Percentiles rank a stretch among this genome's conserved stretches.
Conservation (phyloP, 2,888 invertebrate genomes). For the Volucella zonaria region DNA sequence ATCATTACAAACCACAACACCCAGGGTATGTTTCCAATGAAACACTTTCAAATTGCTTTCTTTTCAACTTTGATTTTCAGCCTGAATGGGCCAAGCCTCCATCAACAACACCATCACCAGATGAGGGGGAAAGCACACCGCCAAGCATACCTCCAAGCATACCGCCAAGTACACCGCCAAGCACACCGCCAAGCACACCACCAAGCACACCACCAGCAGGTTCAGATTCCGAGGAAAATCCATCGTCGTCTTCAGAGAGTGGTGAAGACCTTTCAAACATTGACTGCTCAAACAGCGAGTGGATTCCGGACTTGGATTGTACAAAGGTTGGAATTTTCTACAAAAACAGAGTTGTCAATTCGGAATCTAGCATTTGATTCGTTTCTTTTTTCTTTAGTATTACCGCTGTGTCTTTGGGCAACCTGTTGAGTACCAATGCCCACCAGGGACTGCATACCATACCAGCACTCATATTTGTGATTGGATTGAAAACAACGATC, state of each 20-base stretch:
- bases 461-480: conserved; percentile 88
- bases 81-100: conserved; percentile 93
- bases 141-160: too few species aligned
- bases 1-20: conserved; percentile 58
- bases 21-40: conserved; percentile 42
- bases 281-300: conserved; percentile 84
- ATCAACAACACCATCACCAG: conserved; percentile 85
- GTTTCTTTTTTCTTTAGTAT: conserved; percentile 85
- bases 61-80: conserved; percentile 81
- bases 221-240: too few species aligned
- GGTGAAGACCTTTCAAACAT: conserved; percentile 75
- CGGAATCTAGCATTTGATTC: conserved; percentile 6
- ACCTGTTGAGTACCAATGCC: conserved; percentile 88
- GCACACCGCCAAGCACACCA: too few species aligned
- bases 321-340: conserved; percentile 82
- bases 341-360: not conserved
- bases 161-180: too few species aligned
- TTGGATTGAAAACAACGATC: conserved; percentile 90
- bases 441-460: conserved; percentile 90
- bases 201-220: too few species aligned
- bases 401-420: conserved; percentile 93
- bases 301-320: conserved; percentile 85
- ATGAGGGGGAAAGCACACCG: too few species aligned
- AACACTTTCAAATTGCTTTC: not conserved
- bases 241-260: too few species aligned